Conservation (phyloP, 2,113 vertebrate genomes). For the Lophius piscatorius region DNA sequence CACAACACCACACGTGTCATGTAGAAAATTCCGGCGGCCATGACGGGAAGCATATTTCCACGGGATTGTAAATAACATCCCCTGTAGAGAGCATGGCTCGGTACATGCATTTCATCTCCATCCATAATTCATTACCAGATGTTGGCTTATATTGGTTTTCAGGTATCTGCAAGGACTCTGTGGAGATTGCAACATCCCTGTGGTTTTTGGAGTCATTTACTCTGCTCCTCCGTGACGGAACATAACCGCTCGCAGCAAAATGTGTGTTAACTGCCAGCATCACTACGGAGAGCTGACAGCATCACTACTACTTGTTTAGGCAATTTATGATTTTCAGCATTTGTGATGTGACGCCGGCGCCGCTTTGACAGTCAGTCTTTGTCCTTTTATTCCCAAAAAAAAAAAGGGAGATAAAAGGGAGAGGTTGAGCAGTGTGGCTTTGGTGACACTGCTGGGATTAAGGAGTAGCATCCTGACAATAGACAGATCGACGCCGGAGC, state of each 20-base stretch:
- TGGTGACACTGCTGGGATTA: conserved; percentile 34
- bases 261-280: conserved; percentile 28
- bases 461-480: conserved; percentile 12
- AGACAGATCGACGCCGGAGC: conserved; percentile 15
- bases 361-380: conserved; percentile 15
- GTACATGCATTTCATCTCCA: conserved; percentile 59
- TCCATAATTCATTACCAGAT: conserved; percentile 73
- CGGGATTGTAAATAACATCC: conserved; percentile 61
- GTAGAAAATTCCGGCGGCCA: conserved; percentile 24
- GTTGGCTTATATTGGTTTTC: conserved; percentile 63
- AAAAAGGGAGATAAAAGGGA: conserved; percentile 33
- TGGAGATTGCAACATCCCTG: conserved; percentile 49
- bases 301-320: conserved; percentile 29
- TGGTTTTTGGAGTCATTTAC: conserved; percentile 59
- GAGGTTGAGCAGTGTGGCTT: conserved; percentile 6
- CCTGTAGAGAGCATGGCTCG: conserved; percentile 39
- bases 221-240: conserved; percentile 22
- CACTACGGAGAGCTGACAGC: conserved; percentile 35
- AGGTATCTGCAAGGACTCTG: conserved; percentile 57
- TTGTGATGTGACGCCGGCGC: conserved; percentile 12
- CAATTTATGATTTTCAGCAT: conserved; percentile 49
- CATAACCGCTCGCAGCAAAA: conserved; percentile 15
- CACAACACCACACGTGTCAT: conserved; percentile 30
- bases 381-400: conserved; percentile 15
- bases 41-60: conserved; percentile 50